Evolutionary conservation across 64 coral and sea anemone genomes (phyloP).

Genomic region (Astreopora myriophthalma): DNA sequence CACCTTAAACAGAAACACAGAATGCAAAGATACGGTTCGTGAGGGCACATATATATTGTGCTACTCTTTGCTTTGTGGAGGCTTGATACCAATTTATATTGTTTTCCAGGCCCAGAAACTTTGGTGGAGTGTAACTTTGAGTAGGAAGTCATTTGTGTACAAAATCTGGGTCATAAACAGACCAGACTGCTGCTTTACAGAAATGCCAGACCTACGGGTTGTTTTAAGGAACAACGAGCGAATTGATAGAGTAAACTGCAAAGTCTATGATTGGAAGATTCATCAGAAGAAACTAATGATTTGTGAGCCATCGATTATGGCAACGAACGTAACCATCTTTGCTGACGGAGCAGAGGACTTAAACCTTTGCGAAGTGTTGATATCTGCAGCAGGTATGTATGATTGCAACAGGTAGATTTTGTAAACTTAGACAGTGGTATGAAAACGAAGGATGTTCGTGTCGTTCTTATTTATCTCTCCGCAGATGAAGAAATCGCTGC

Average conservation of each 20-base stretch:
- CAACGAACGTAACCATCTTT: conserved; percentile 9
- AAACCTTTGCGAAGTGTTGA: conserved; percentile 40
- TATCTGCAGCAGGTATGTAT: conserved; percentile 27
- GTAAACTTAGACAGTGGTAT: too few species aligned
- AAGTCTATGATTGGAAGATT: conserved; percentile 2
- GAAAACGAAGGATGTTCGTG: neutral
- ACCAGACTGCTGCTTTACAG: conserved; percentile 22
- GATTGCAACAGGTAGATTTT: neutral
- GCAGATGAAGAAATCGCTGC: neutral
- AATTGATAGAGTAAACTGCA: neutral
- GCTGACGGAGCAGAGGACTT: neutral
- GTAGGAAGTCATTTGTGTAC: conserved; percentile 12
- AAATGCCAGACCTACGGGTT: neutral
- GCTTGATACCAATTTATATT: too few species aligned
- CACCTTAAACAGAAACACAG: too few species aligned
- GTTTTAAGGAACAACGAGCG: conserved; percentile 3
- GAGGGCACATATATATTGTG: too few species aligned
- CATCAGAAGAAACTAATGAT: conserved; percentile 3
- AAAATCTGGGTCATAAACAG: conserved; percentile 22
- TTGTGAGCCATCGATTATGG: conserved; percentile 24
- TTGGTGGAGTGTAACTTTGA: conserved; percentile 32
- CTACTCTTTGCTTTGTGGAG: too few species aligned
- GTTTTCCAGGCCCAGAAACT: neutral
- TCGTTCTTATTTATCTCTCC: neutral
- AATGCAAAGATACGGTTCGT: too few species aligned